Percentiles rank a stretch among this genome's conserved stretches.
Evolutionary conservation across 2,797 vertebrate genomes (phyloP).

Genomic region (Falco berigora): DNA sequence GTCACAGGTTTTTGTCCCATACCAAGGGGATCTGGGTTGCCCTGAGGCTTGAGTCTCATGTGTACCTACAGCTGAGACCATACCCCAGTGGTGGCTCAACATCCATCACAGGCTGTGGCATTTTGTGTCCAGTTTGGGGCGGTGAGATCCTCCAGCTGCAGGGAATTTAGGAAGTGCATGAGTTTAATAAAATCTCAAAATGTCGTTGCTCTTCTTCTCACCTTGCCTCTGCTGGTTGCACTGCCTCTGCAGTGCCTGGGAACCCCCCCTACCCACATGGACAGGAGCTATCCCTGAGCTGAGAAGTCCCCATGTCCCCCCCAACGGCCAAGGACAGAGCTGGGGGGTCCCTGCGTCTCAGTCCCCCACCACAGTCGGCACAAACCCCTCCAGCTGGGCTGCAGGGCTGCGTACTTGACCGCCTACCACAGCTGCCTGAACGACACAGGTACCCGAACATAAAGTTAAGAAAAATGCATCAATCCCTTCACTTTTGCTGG

Average conservation of each 20-base stretch:
- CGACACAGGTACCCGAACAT: neutral
- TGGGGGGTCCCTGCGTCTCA: neutral
- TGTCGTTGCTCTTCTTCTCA: neutral
- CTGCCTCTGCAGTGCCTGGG: neutral
- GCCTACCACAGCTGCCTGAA: neutral
- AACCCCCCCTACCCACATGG: neutral
- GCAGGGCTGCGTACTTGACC: accelerated
- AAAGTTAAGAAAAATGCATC: neutral
- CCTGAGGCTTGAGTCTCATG: neutral
- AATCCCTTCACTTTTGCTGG: neutral
- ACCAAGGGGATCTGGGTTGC: accelerated
- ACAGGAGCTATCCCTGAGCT: neutral
- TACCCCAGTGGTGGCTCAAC: neutral
- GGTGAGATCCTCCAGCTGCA: neutral
- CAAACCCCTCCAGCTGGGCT: neutral
- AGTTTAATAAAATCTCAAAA: neutral
- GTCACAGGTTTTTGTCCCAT: neutral
- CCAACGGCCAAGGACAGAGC: neutral
- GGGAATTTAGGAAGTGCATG: neutral
- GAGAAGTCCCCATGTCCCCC: no score
- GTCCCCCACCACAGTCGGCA: neutral
- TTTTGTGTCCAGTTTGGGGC: neutral
- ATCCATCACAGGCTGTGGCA: neutral
- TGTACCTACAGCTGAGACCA: neutral
- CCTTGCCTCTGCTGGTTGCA: neutral